Conservation (phyloP, 2,113 vertebrate species). For the Struthidea cinerea region DNA sequence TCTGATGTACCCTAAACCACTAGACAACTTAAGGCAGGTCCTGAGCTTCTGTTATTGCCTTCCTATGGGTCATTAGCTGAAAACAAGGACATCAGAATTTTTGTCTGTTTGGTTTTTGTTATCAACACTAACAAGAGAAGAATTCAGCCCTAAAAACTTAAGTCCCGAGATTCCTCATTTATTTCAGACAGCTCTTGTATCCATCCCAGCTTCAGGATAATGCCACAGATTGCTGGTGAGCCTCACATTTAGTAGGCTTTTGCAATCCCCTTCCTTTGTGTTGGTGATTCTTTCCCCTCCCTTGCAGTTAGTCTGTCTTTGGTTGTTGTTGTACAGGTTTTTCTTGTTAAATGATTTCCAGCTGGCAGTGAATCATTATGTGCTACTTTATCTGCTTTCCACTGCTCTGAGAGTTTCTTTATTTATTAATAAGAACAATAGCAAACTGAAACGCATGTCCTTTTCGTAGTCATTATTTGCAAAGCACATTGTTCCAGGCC, state of each 20-base stretch:
- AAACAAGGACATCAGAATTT: neutral
- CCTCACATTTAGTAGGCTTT: neutral
- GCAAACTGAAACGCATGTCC: neutral
- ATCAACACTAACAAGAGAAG: neutral
- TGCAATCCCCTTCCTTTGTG: neutral
- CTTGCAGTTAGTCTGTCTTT: neutral
- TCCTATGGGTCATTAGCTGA: neutral
- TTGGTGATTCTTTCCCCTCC: neutral
- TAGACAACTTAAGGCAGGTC: neutral
- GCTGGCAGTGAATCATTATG: neutral
- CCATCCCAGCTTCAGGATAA: neutral
- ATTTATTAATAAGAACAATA: conserved; percentile 25
- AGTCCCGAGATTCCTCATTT: neutral
- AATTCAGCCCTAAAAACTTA: neutral
- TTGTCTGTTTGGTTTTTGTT: neutral
- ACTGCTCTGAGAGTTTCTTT: neutral
- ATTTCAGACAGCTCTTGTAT: neutral
- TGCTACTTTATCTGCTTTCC: neutral
- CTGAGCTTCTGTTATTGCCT: neutral
- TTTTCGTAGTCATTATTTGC: conserved; percentile 7
- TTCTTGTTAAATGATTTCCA: neutral
- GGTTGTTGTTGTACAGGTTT: neutral
- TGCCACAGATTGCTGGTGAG: neutral
- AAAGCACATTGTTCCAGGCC: neutral
- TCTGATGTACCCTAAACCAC: neutral